Conservation (phyloP, 2,888 invertebrate species). For the Scrobipalpa costella region DNA sequence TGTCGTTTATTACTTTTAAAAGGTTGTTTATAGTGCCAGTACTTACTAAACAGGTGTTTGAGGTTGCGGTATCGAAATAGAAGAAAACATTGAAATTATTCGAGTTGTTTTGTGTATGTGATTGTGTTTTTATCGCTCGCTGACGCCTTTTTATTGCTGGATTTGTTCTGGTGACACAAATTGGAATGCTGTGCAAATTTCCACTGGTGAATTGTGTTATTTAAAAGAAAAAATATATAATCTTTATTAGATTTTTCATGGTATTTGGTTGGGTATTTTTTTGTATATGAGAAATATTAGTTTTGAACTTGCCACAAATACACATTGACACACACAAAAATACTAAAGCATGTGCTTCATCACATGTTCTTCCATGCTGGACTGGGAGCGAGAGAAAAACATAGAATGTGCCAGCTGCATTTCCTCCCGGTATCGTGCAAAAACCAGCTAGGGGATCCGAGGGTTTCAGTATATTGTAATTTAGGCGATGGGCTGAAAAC, state of each 20-base stretch:
- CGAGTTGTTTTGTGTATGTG: conserved; percentile 34
- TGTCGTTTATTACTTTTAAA: conserved; percentile 1
- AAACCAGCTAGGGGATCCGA: no score
- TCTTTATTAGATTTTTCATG: background rate
- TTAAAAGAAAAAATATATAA: background rate
- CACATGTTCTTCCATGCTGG: no score
- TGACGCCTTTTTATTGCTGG: conserved; percentile 30
- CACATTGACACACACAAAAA: no score
- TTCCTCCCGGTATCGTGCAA: no score
- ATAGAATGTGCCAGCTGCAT: no score
- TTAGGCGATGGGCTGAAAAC: no score
- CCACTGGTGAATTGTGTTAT: conserved; percentile 23
- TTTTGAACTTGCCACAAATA: background rate
- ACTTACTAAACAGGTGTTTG: background rate
- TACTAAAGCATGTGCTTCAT: no score
- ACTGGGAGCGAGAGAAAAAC: no score
- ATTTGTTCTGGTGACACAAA: conserved; percentile 59
- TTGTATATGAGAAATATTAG: background rate
- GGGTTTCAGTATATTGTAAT: no score
- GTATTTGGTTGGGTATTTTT: background rate
- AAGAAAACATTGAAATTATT: background rate
- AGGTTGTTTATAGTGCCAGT: conserved; percentile 30
- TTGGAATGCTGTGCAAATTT: conserved; percentile 34
- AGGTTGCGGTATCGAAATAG: background rate
- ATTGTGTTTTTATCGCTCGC: conserved; percentile 38